Conservation (phyloP, 2,113 vertebrate genomes). For the Chaetodon auriga region DNA sequence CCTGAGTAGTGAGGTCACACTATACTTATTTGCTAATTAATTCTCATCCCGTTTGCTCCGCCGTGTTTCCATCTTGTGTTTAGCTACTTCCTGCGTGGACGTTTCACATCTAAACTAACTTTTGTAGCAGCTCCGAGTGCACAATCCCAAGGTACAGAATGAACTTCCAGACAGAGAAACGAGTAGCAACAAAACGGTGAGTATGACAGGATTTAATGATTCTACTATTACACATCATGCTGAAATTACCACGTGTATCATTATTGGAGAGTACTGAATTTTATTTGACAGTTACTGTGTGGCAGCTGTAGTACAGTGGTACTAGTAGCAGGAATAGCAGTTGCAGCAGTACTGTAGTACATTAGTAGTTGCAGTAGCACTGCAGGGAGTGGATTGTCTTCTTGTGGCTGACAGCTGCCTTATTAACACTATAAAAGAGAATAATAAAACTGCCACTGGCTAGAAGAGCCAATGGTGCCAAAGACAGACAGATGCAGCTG, state of each 20-base stretch:
- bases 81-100: neutral
- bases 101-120: conserved; percentile 1
- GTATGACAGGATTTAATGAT: neutral
- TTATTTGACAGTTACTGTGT: neutral
- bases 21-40: neutral
- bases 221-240: no score
- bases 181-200: neutral
- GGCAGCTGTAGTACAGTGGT: neutral
- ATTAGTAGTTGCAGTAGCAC: conserved; percentile 10
- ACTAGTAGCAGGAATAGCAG: neutral
- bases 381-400: conserved; percentile 46
- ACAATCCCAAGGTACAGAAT: neutral
- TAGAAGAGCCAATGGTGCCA: conserved; percentile 42
- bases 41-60: neutral
- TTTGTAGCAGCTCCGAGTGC: neutral
- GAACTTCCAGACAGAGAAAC: neutral
- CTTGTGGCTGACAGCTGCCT: conserved; percentile 67
- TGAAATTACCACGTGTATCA: no score
- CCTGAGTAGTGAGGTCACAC: neutral
- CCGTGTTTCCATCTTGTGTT: neutral
- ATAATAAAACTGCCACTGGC: conserved; percentile 70
- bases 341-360: neutral
- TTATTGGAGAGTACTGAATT: neutral
- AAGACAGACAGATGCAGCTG: conserved; percentile 31
- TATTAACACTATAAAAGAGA: conserved; percentile 77